A percentile compares a stretch with the other conserved stretches of the same genome.
Conservation (phyloP, 2,888 invertebrate genomes). For the Tanytarsus gracilentus region DNA sequence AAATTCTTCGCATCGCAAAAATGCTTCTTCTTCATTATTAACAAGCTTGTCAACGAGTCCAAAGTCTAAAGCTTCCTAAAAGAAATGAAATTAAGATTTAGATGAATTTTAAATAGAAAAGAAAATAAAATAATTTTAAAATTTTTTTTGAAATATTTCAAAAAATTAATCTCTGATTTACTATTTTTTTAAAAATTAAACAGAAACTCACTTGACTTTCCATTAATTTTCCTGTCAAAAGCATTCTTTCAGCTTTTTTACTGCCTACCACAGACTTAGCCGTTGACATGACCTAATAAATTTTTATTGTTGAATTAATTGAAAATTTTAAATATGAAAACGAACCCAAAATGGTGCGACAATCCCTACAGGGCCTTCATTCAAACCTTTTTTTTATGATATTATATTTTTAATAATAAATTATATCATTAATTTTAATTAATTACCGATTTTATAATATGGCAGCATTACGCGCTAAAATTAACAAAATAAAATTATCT, state of each 20-base stretch:
- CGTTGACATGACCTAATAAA: no score
- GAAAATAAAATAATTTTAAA: background rate
- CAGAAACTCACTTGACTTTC: no score
- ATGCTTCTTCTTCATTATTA: constrained; percentile 51
- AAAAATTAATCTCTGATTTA: no score
- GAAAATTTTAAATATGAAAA: no score
- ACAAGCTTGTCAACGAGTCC: constrained; percentile 63
- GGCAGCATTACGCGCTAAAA: constrained; percentile 66
- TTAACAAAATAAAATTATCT: no score
- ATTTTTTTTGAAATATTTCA: no score
- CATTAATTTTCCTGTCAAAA: constrained; percentile 58
- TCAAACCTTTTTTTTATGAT: no score
- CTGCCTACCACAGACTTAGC: constrained; percentile 51
- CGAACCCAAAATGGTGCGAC: constrained; percentile 61
- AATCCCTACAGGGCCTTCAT: constrained; percentile 69
- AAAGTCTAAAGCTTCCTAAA: constrained; percentile 42
- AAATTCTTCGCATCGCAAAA: constrained; percentile 52
- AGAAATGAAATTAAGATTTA: background rate
- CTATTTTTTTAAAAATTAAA: no score
- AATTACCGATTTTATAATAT: constrained; percentile 62
- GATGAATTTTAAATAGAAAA: background rate
- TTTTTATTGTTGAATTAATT: constrained; percentile 48
- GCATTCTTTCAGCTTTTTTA: constrained; percentile 58
- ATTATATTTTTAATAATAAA: no score
- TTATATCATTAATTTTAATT: no score